Evolutionary conservation across 1,140 invertebrate genomes (phyloP), one percentile per base, ranked within the genome.

Genomic region (Lucilia cuprina): DNA sequence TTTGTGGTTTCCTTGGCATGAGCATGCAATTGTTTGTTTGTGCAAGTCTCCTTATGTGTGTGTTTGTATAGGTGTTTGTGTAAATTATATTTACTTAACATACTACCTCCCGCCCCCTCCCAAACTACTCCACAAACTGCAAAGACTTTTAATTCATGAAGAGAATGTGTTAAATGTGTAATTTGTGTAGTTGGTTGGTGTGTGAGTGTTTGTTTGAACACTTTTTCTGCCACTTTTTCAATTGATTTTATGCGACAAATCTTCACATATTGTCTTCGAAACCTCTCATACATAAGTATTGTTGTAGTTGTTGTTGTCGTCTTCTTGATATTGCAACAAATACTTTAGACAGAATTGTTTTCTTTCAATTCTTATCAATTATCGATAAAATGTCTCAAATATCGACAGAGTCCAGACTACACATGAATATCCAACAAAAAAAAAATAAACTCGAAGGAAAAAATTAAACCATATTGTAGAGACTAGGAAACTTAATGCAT

Each of bases 81-180:
- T 60, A 60, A 60, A 60, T 60, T 60, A 60, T 60, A 60, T 60
- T 60, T 60, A 60, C 55, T 60, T 60, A 60, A 60, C 55, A n/a
- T 60, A 60, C 25, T 30, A n/a, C n/a, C 25, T 30, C 25, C 3
- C 3, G 1, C 25, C 55, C 55, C 55, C 55, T 17, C 55, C 14
- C 55, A 60, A 5, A 60, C 55, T n/a, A n/a, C 55, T 60, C 14
- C 55, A 60, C 55, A 60, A 30, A 60, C n/a, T 60, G 14, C 14
- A 60, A 60, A 60, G 55, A 60, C 55, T 60, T 60, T 60, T n/a
- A 60, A 60, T 60, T 60, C 55, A 17, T 60, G 13, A 17, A n/a
- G 14, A 60, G 14, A 60, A 60, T 60, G 55, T n/a, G 25, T 30
- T 30, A 30, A 30, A 30, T 30, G 25, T 30, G 25, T 30, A 30